Conservation (phyloP, 2,888 invertebrate species). For the Pandemis corylana region DNA sequence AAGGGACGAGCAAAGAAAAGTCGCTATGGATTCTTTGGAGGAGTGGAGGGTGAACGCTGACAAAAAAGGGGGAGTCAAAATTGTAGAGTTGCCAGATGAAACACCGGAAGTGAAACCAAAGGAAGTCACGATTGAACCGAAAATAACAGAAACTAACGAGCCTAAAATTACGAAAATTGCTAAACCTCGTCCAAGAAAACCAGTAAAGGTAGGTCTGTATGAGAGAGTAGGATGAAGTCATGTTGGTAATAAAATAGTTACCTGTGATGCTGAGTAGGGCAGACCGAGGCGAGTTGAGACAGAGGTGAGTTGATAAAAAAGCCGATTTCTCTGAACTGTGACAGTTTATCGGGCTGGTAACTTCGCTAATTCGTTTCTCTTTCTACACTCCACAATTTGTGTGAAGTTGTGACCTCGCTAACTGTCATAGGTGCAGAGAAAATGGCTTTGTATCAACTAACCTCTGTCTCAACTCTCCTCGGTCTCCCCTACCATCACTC, state of each 20-base stretch:
- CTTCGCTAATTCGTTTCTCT: too few species aligned
- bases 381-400: too few species aligned
- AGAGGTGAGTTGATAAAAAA: too few species aligned
- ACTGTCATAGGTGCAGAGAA: too few species aligned
- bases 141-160: constrained; percentile 31
- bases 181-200: constrained; percentile 39
- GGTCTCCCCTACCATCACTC: too few species aligned
- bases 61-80: constrained; percentile 45
- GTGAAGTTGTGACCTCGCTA: too few species aligned
- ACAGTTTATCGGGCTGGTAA: too few species aligned
- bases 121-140: constrained; percentile 26
- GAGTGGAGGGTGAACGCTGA: constrained; percentile 77
- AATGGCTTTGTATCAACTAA: too few species aligned
- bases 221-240: constrained; percentile 46
- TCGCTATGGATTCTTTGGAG: constrained; percentile 88
- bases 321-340: too few species aligned
- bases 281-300: too few species aligned
- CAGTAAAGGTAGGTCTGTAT: constrained; percentile 36
- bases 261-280: too few species aligned
- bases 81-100: constrained; percentile 38
- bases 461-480: too few species aligned
- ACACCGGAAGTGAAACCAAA: constrained; percentile 43
- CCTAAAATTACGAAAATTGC: constrained; percentile 41
- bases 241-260: not conserved
- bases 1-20: constrained; percentile 85